Evolutionary conservation across 2,888 invertebrate species (phyloP).

Genomic region (Alsophila aescularia): DNA sequence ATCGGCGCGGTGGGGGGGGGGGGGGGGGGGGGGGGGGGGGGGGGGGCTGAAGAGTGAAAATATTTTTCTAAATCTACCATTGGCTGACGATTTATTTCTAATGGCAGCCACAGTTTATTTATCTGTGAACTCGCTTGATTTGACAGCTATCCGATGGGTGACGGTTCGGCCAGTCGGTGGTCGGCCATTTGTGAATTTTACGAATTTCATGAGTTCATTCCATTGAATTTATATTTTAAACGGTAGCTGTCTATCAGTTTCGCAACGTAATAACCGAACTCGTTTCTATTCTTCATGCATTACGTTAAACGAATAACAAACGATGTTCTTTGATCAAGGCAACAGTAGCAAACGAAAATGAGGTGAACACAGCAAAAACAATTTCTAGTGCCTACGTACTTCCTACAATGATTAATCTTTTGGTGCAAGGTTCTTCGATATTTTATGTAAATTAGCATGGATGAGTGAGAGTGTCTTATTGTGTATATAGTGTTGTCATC

Average conservation of each 20-base stretch:
- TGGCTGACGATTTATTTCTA: background rate
- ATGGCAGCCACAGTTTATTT: background rate
- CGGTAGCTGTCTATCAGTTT: constrained; percentile 38
- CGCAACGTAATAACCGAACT: constrained; percentile 35
- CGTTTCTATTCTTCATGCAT: constrained; percentile 40
- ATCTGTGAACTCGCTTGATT: background rate
- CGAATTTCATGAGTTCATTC: constrained; percentile 37
- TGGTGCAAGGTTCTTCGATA: constrained; percentile 74
- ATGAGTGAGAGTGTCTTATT: constrained; percentile 64
- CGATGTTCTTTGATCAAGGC: constrained; percentile 42
- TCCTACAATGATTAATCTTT: constrained; percentile 76
- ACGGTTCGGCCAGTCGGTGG: constrained; percentile 14
- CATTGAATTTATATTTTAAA: constrained; percentile 34
- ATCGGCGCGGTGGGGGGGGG: too few species aligned
- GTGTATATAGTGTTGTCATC: constrained; percentile 63
- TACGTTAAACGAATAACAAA: constrained; percentile 36
- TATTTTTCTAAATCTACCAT: too few species aligned
- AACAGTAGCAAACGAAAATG: constrained; percentile 40
- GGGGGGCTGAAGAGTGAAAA: too few species aligned
- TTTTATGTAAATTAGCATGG: constrained; percentile 77
- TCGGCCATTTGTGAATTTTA: constrained; percentile 68
- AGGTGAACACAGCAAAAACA: constrained; percentile 66
- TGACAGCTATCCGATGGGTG: constrained; percentile 61
- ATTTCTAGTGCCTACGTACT: constrained; percentile 76
- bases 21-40: too few species aligned